Evolutionary conservation across 30 jellyfish, hydroid and myxozoan genomes (phyloP).

Genomic region (Turritopsis dohrnii): DNA sequence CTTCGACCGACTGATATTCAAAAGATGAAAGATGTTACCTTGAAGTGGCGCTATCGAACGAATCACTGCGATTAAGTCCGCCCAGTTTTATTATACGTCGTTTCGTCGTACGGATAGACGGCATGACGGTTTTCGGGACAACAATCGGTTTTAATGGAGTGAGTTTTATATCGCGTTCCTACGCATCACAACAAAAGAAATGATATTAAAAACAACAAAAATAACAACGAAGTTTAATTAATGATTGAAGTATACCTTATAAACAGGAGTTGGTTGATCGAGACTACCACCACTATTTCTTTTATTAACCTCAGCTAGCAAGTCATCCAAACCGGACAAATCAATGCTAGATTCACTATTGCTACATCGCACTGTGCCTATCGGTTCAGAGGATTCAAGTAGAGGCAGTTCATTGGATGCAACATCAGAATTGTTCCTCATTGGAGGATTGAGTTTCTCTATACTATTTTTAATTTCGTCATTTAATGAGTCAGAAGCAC

Average conservation of each 20-base stretch:
- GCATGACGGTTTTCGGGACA: slow-evolving; percentile 11
- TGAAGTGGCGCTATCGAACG: slow-evolving; percentile 10
- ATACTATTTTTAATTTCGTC: slow-evolving; percentile 5
- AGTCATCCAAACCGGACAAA: slow-evolving; percentile 40
- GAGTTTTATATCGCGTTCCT: neutral
- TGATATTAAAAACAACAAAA: neutral
- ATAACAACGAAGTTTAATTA: neutral
- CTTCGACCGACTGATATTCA: neutral
- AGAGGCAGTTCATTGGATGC: neutral
- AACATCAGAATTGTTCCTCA: neutral
- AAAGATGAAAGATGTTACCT: neutral
- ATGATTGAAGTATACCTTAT: neutral
- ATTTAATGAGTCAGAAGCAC: neutral
- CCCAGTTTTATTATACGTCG: slow-evolving; percentile 23
- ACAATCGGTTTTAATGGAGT: neutral
- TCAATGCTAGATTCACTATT: slow-evolving; percentile 17
- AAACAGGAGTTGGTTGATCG: neutral
- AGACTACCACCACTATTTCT: slow-evolving; percentile 12
- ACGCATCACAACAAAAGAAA: neutral
- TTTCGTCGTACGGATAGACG: slow-evolving; percentile 23
- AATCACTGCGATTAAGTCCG: slow-evolving; percentile 16
- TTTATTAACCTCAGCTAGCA: slow-evolving; percentile 24
- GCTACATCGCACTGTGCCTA: neutral
- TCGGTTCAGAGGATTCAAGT: neutral
- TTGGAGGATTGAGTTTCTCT: slow-evolving; percentile 16